Base-by-base conservation (phyloP, 2,888 invertebrate genomes). In the Argyra leucocephala region DNA sequence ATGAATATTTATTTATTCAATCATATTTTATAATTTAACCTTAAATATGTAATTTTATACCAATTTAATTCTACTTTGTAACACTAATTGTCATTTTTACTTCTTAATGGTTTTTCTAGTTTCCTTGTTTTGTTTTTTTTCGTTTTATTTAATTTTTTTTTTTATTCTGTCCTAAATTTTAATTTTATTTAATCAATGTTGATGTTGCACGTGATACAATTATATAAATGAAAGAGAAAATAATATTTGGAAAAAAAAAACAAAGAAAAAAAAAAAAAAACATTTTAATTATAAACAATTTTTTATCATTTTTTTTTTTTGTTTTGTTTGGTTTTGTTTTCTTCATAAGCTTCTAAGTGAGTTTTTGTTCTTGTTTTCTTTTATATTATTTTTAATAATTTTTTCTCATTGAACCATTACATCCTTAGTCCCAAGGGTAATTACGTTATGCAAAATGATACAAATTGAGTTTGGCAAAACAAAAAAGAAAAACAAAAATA, bases 191-290 rank as follows among this genome's bases (percentile, higher is more conserved):
- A 59, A 24, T 59, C 59, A 59, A 23, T 59, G 59, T 59, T 24
- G 59, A 59, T 59, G 59, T 59, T 5, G 23, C 22, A 59, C 59
- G 59, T 59, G 59, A 59, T 59, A 59, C 23, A 59, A 59, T 59
- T 59, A 59, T 48, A 48, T 48, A 48, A 48, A 37, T 37, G 37
- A 48, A 48, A 15, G 48, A n/a, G 5, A 48, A 2, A 48, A 18
- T 5, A 3, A 48, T 18, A 48, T 18, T 18, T 18, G 48, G 2
- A 48, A 31, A 3, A 18, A 48, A 48, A 48, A 48, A 18, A 18
- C 5, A 48, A 18, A 48, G n/a, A 48, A 1, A n/a, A 48, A 48
- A 18, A 3, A 48, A 48, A 48, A 48, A 48, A 48, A 48, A 48
- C 18, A 48, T 48, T 48, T 48, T 48, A 48, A 48, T 48, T 48